phyloP scores from a whole-genome alignment of 2,888 invertebrate species.

The Dolichomitus sp. region DNA sequence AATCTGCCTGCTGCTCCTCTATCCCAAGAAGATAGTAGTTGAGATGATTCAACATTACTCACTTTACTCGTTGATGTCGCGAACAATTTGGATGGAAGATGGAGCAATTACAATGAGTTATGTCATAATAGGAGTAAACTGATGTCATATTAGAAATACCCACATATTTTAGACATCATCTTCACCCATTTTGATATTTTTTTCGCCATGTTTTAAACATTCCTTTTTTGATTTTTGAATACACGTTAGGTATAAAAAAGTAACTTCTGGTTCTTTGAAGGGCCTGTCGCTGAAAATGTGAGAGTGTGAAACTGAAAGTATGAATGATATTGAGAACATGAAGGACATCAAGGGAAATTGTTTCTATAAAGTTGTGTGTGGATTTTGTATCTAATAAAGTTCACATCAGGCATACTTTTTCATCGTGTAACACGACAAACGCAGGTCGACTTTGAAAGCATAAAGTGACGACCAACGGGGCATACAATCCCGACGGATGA shows the following conservation, averaged over 20 bases:
- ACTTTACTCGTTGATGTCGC: not conserved
- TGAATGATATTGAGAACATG: not conserved
- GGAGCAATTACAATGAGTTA: not conserved
- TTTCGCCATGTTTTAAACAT: no score
- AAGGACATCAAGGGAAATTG: not conserved
- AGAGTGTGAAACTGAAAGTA: no score
- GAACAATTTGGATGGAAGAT: slow-evolving; percentile 1
- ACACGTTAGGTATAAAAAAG: no score
- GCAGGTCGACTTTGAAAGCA: not conserved
- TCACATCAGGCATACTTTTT: not conserved
- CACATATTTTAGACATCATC: not conserved
- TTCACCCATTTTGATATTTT: not conserved
- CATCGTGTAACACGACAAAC: not conserved
- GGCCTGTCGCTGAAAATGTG: not conserved
- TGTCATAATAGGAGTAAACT: not conserved
- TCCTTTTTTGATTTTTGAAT: no score
- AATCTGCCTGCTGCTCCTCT: slow-evolving; percentile 7
- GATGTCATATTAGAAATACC: not conserved
- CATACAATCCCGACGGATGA: slow-evolving; percentile 19
- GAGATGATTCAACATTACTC: slow-evolving; percentile 18
- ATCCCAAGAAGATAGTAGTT: not conserved
- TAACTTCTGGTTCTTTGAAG: not conserved
- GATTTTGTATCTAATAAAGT: not conserved
- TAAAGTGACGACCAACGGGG: slow-evolving; percentile 8
- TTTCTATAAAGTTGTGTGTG: not conserved